Percentiles rank a stretch among this genome's conserved stretches.
These are phyloP conservation scores for Dryadula phaetusa DNA, from an alignment of 2,888 invertebrate genomes.

Conservation along the genomic window DNA sequence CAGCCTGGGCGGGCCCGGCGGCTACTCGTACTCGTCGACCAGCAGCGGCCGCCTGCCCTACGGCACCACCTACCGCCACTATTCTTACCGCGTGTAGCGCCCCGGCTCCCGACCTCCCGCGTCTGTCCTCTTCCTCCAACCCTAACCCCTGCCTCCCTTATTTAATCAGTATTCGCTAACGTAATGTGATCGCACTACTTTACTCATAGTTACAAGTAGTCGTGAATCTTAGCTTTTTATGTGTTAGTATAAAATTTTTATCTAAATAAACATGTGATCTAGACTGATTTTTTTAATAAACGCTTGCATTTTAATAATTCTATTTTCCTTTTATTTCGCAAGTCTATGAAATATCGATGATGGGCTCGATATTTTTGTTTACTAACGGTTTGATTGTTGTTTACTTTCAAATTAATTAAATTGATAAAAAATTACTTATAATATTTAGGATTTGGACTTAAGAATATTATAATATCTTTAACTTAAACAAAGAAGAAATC, in stretches of 20 bases:
- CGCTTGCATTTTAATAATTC: conserved; percentile 75
- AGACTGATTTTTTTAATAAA: conserved; percentile 83
- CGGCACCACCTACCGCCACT: conserved; percentile 93
- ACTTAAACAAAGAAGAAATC: neutral
- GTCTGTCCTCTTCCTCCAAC: conserved; percentile 56
- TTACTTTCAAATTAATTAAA: conserved; percentile 23
- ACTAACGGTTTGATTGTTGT: conserved; percentile 57
- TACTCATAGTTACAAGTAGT: conserved; percentile 68
- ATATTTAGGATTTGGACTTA: neutral
- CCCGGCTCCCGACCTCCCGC: conserved; percentile 59
- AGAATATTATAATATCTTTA: neutral
- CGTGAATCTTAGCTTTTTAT: conserved; percentile 72
- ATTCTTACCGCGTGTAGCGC: conserved; percentile 92
- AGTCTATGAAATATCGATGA: conserved; percentile 65
- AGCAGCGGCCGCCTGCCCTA: conserved; percentile 92
- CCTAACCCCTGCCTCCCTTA: conserved; percentile 57
- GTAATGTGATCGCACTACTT: conserved; percentile 77
- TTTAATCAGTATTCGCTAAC: conserved; percentile 81
- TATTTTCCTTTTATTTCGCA: conserved; percentile 63
- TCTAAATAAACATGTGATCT: conserved; percentile 65
- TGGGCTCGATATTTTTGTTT: conserved; percentile 67
- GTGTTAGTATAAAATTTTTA: conserved; percentile 61
- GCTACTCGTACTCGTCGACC: conserved; percentile 93
- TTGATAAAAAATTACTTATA: neutral
- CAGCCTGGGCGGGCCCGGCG: conserved; percentile 90